Base-by-base conservation (phyloP, 1,140 invertebrate genomes). In the Limonius californicus region DNA sequence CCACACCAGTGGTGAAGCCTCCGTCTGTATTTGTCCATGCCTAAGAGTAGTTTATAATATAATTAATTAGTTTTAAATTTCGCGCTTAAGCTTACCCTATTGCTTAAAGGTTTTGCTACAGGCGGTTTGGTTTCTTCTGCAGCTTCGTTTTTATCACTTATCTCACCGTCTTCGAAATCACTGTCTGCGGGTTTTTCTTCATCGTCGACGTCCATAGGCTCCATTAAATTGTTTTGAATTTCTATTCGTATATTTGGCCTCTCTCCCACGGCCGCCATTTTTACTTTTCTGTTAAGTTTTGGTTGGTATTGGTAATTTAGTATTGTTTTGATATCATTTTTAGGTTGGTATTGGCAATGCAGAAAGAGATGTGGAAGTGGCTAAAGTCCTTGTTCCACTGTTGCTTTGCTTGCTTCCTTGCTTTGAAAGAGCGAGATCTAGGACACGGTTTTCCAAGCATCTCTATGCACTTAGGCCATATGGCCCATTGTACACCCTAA, bases 81-180 rank as follows among this genome's bases (percentile, higher is more conserved):
- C 7, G n/a, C 35, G 35, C 11, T 12, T 11, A 6, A 39, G 11
- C 45, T 6, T 18, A 21, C 16, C 8, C 19, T 18, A 50, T 50
- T 50, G 35, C 12, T 50, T 45, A 14, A 14, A 8, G n/a, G n/a
- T n/a, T n/a, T n/a, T n/a, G n/a, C n/a, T n/a, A n/a, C n/a, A n/a
- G n/a, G 7, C 7, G 32, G n/a, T 8, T 53, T 20, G 15, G 64
- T 56, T 54, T 72, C 63, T 54, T 78, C 73, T 61, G 77, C 74
- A 23, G 78, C 7, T 9, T 39, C 35, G n/a, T 12, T 39, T 39
- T 39, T 39, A 6, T 39, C 35, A 39, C 35, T 55, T 72, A 83
- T 81, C 78, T 83, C 81, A 65, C 80, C 80, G 68, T 82, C 81
- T 78, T 83, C 81, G 65, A 79, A 79, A 68, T 82, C 81, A 71